Conservation (phyloP, 1,140 invertebrate species). For the Mesaphorura yosii region DNA sequence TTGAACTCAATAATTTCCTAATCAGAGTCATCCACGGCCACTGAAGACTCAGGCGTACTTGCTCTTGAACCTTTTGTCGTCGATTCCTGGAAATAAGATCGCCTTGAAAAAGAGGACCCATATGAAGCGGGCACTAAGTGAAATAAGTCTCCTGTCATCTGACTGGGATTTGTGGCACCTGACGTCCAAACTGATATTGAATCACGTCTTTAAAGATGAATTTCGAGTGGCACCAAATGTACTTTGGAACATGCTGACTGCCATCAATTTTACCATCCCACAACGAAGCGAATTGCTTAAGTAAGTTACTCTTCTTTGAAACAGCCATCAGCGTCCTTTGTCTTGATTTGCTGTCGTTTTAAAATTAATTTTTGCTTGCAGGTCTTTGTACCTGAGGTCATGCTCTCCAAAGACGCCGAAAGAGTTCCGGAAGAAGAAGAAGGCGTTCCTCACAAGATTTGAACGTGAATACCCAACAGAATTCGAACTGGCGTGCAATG, state of each 20-base stretch:
- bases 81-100: not conserved
- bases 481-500: conserved; percentile 19
- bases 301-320: conserved; percentile 8
- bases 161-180: conserved; percentile 19
- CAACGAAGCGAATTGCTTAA: conserved; percentile 24
- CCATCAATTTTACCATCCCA: conserved; percentile 8
- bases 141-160: conserved; percentile 4
- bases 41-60: conserved; percentile 15
- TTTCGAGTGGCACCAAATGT: not conserved
- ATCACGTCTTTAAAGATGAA: not conserved
- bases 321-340: not conserved
- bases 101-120: not conserved
- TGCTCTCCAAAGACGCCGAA: not conserved
- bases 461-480: conserved; percentile 27
- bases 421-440: not conserved
- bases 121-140: not conserved
- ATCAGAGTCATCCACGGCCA: conserved; percentile 6
- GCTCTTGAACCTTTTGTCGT: conserved; percentile 9
- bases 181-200: conserved; percentile 3
- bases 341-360: not conserved
- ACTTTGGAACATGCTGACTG: conserved; percentile 8
- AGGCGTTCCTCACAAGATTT: conserved; percentile 13
- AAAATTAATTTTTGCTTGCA: not conserved
- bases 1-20: not conserved
- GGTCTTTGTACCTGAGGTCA: not conserved